Evolutionary conservation across 2,113 vertebrate genomes (phyloP).

Genomic region (Amphilophus citrinellus): DNA sequence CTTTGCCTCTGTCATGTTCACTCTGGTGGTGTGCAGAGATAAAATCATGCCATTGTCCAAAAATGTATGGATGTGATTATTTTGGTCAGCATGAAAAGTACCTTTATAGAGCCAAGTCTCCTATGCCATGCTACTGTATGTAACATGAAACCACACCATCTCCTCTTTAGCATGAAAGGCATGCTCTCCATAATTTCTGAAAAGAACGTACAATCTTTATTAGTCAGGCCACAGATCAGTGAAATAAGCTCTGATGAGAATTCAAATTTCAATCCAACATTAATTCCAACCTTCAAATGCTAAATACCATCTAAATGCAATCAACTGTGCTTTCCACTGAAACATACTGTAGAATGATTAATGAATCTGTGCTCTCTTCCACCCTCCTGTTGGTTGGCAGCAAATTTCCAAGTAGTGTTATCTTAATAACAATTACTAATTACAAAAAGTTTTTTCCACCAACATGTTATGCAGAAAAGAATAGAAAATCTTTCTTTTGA

Average conservation of each 20-base stretch:
- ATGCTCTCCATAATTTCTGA: not conserved
- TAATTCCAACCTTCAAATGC: not conserved
- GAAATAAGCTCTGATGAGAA: not conserved
- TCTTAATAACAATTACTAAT: slow-evolving; percentile 6
- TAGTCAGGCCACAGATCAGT: not conserved
- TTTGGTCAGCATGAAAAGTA: not conserved
- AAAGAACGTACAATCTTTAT: not conserved
- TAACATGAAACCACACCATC: not conserved
- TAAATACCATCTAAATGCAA: not conserved
- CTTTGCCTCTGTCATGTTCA: not conserved
- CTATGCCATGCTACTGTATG: not conserved
- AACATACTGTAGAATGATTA: not conserved
- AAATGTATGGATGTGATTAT: not conserved
- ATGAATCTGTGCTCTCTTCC: not conserved
- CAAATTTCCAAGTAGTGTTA: not conserved
- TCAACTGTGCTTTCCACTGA: not conserved
- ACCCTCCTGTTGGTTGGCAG: no score
- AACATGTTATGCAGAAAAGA: not conserved
- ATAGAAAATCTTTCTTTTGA: not conserved
- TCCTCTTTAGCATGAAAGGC: not conserved
- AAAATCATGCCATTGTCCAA: not conserved
- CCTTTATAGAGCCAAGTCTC: not conserved
- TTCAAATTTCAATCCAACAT: not conserved
- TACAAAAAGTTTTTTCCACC: not conserved
- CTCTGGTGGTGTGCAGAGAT: not conserved